phyloP scores from a whole-genome alignment of 2,113 vertebrate genomes.

The Chionis minor region DNA sequence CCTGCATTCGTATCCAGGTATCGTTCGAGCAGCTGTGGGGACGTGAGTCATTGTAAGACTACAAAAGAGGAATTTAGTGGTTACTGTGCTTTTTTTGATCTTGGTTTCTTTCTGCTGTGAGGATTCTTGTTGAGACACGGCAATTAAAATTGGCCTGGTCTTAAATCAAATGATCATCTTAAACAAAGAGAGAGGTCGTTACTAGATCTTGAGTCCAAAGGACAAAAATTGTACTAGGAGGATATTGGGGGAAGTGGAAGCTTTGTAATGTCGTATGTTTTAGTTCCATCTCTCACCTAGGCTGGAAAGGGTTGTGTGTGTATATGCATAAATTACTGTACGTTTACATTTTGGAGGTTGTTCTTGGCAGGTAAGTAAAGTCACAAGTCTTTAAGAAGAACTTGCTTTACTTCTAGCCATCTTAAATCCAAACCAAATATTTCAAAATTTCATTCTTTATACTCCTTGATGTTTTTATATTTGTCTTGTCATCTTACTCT shows the following conservation, averaged over 20 bases:
- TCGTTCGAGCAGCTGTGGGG: neutral
- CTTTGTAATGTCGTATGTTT: neutral
- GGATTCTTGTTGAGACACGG: neutral
- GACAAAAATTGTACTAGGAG: neutral
- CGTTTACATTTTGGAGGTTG: neutral
- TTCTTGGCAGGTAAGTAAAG: neutral
- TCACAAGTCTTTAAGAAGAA: neutral
- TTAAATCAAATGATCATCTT: neutral
- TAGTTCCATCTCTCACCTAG: neutral
- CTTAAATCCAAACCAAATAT: neutral
- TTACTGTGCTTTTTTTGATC: neutral
- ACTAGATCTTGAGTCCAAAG: neutral
- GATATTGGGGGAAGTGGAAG: neutral
- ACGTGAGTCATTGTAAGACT: neutral
- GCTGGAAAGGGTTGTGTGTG: neutral
- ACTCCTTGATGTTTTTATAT: neutral
- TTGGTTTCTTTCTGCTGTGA: neutral
- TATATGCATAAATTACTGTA: neutral
- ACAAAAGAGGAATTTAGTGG: neutral
- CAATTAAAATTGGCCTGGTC: neutral
- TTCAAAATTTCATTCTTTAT: neutral
- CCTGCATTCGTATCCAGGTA: neutral
- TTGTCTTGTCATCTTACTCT: neutral
- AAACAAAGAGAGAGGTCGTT: neutral
- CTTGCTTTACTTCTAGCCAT: neutral